These are phyloP conservation scores for Acronicta leporina DNA, from an alignment of 2,888 invertebrate genomes.

Conservation along the genomic window DNA sequence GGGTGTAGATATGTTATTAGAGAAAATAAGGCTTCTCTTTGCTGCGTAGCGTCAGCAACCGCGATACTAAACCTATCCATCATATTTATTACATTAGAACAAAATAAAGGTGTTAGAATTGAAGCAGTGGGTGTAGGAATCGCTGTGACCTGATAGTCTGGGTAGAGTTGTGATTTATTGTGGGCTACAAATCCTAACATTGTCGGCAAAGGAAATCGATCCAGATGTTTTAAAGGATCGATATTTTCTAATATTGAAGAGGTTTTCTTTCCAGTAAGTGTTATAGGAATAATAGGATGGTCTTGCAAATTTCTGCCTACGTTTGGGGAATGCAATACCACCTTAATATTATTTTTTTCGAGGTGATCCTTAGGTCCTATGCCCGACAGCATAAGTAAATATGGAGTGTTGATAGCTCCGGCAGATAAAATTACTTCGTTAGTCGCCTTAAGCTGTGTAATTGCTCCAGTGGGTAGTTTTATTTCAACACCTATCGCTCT, in stretches of 20 bases:
- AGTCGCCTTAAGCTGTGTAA: conserved; percentile 52
- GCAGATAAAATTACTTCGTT: conserved; percentile 74
- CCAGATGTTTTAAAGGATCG: conserved; percentile 54
- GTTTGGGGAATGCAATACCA: conserved; percentile 61
- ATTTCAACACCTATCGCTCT: conserved; percentile 66
- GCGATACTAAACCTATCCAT: conserved; percentile 59
- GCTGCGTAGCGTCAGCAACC: conserved; percentile 51
- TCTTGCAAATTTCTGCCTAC: conserved; percentile 74
- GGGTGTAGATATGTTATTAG: conserved; percentile 65
- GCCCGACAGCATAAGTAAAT: conserved; percentile 75
- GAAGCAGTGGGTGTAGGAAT: conserved; percentile 58
- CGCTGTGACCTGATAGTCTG: conserved; percentile 69
- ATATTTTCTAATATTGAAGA: conserved; percentile 54
- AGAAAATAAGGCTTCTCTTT: conserved; percentile 49
- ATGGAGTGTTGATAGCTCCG: conserved; percentile 70
- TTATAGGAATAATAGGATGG: conserved; percentile 64
- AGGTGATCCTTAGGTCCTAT: conserved; percentile 71
- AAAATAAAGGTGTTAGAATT: conserved; percentile 58
- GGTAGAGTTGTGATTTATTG: conserved; percentile 64
- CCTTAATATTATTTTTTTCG: conserved; percentile 58
- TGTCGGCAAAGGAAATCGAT: conserved; percentile 62
- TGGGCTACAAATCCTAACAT: conserved; percentile 68
- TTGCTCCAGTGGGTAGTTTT: conserved; percentile 48
- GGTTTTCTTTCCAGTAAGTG: conserved; percentile 55
- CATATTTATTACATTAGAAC: conserved; percentile 57